Conservation (phyloP, 2,113 vertebrate species). For the Neotoma lepida region DNA sequence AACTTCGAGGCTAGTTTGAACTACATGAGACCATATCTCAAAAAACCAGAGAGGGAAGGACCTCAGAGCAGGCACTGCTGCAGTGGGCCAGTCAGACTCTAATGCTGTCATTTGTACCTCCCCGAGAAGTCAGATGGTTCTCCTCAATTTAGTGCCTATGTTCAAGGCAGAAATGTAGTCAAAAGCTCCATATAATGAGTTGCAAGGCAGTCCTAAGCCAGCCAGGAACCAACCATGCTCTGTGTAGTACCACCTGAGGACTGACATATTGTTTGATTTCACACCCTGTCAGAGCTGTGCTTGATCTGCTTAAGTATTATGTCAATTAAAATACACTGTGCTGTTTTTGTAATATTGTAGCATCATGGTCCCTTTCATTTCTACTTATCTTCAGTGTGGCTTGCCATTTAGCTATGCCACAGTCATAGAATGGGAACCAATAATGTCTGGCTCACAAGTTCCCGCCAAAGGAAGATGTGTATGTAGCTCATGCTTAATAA, state of each 20-base stretch:
- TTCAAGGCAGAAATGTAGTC: constrained; percentile 52
- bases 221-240: neutral
- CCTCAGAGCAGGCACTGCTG: neutral
- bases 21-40: neutral
- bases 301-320: neutral
- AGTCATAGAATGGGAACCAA: neutral
- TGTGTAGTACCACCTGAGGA: constrained; percentile 43
- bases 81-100: neutral
- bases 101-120: neutral
- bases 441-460: neutral
- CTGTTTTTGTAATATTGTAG: neutral
- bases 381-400: neutral
- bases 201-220: constrained; percentile 22
- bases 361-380: neutral
- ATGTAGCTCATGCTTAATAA: neutral
- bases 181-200: neutral
- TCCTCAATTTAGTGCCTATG: neutral
- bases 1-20: neutral
- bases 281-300: neutral
- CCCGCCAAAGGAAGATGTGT: neutral
- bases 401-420: neutral
- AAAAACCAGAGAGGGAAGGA: neutral
- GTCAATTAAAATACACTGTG: constrained; percentile 1
- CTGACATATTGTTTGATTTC: constrained; percentile 31
- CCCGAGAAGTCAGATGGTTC: neutral